A percentile compares a stretch with the other conserved stretches of the same genome.
Evolutionary conservation across 2,113 vertebrate genomes (phyloP).

Genomic region (Miniopterus natalensis): DNA sequence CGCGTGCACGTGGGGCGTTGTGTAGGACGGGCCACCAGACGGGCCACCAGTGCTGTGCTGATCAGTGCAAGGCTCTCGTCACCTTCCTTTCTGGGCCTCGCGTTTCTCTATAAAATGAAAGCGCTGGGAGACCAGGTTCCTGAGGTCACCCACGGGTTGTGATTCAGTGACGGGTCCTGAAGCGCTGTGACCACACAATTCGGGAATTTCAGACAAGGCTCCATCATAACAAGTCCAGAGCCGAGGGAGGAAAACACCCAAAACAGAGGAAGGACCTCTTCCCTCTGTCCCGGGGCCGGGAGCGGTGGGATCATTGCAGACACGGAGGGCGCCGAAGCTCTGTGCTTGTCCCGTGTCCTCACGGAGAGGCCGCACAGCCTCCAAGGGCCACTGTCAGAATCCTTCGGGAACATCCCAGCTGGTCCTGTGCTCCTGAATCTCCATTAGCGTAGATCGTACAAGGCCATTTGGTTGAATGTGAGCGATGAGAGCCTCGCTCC

Average conservation of each 20-base stretch:
- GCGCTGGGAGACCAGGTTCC: background rate
- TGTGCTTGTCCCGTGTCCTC: background rate
- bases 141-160: background rate
- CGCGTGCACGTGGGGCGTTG: accelerated
- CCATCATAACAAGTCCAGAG: background rate
- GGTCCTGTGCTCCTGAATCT: background rate
- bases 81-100: background rate
- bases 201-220: background rate
- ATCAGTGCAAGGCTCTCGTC: accelerated
- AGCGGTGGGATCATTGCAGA: accelerated
- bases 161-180: background rate
- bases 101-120: background rate
- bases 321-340: background rate
- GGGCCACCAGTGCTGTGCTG: background rate
- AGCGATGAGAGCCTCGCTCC: background rate
- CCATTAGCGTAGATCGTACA: background rate
- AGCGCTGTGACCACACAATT: background rate
- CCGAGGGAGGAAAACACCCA: background rate
- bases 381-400: too few species aligned
- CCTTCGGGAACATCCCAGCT: background rate
- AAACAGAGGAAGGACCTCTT: background rate
- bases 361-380: background rate
- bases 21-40: accelerated
- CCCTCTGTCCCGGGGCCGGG: accelerated
- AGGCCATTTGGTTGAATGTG: background rate